A percentile compares a stretch with the other conserved stretches of the same genome.
phyloP scores from a whole-genome alignment of 1,140 invertebrate genomes.

The Phortica variegata region DNA sequence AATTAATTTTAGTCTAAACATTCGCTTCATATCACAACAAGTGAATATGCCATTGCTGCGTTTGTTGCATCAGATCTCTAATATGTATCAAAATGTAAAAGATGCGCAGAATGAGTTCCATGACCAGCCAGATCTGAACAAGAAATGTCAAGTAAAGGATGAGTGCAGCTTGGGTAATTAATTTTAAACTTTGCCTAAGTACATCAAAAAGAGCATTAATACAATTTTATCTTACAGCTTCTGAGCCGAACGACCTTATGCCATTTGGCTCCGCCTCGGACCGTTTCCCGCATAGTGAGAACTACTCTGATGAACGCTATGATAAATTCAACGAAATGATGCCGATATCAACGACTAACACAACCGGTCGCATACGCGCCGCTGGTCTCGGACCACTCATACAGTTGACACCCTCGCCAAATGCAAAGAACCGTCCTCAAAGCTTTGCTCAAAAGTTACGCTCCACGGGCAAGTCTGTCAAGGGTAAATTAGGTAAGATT shows the following conservation, averaged over 20 bases:
- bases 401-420: constrained; percentile 63
- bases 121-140: constrained; percentile 64
- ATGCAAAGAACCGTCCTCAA: constrained; percentile 72
- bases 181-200: neutral
- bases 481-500: constrained; percentile 63
- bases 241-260: constrained; percentile 66
- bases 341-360: constrained; percentile 27
- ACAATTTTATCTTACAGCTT: constrained; percentile 53
- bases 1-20: constrained; percentile 83
- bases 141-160: constrained; percentile 54
- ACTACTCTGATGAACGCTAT: constrained; percentile 52
- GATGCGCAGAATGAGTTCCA: constrained; percentile 88
- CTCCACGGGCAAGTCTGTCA: constrained; percentile 80
- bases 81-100: constrained; percentile 97
- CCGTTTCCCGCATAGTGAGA: constrained; percentile 44
- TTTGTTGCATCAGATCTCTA: constrained; percentile 92
- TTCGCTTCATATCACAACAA: constrained; percentile 86
- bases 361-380: constrained; percentile 23
- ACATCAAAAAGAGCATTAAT: neutral
- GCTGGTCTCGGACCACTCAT: constrained; percentile 42
- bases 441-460: constrained; percentile 83
- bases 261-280: constrained; percentile 46
- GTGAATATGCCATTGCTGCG: constrained; percentile 93
- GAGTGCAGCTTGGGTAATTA: constrained; percentile 55
- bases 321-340: constrained; percentile 57